These are phyloP conservation scores for Heliconius melpomene DNA, from an alignment of 1,140 invertebrate genomes.

Conservation along the genomic window DNA sequence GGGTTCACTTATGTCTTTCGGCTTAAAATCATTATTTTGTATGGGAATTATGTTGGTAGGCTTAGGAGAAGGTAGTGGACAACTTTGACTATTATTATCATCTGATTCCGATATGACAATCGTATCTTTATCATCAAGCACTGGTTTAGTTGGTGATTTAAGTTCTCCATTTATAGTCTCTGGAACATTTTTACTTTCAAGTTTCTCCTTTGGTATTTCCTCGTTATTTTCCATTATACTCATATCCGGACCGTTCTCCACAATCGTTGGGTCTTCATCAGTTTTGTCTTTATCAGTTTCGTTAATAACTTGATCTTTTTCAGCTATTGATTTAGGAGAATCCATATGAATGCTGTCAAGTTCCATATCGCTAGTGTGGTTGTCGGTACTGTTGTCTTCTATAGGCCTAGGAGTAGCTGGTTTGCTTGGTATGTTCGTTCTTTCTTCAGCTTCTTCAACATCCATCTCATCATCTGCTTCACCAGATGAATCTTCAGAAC, in stretches of 20 bases:
- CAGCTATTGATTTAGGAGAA: slow-evolving; percentile 72
- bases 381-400: slow-evolving; percentile 69
- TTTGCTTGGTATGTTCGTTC: slow-evolving; percentile 58
- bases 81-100: slow-evolving; percentile 77
- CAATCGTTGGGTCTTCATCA: slow-evolving; percentile 44
- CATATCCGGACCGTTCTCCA: slow-evolving; percentile 44
- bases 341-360: slow-evolving; percentile 77
- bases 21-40: slow-evolving; percentile 54
- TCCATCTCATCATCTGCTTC: slow-evolving; percentile 85
- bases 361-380: slow-evolving; percentile 78
- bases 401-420: slow-evolving; percentile 62
- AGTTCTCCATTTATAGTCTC: slow-evolving; percentile 63
- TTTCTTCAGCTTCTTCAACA: slow-evolving; percentile 80
- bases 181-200: slow-evolving; percentile 45
- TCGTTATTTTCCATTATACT: slow-evolving; percentile 42
- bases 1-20: slow-evolving; percentile 62
- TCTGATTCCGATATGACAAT: slow-evolving; percentile 80
- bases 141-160: slow-evolving; percentile 54
- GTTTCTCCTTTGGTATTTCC: slow-evolving; percentile 34
- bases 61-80: slow-evolving; percentile 73
- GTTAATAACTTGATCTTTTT: slow-evolving; percentile 71
- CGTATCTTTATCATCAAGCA: slow-evolving; percentile 75
- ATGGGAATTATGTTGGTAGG: slow-evolving; percentile 52
- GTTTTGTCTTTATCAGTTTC: slow-evolving; percentile 53
- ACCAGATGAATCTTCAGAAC: slow-evolving; percentile 83